A percentile compares a stretch with the other conserved stretches of the same genome.
phyloP scores from a whole-genome alignment of 2,888 invertebrate species.

The Autographa pulchrina region DNA sequence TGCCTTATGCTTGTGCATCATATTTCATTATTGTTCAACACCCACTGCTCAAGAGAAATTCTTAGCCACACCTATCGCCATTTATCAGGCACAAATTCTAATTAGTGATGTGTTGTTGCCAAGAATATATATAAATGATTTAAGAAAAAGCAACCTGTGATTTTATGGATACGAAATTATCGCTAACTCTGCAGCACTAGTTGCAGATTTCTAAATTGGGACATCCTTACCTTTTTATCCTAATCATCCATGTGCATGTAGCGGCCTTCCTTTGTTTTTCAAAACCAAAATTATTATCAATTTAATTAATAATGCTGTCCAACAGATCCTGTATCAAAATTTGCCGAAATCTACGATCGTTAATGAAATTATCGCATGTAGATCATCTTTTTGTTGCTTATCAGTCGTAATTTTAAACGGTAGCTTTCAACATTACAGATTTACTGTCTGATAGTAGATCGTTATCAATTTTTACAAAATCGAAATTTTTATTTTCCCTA shows the following conservation, averaged over 20 bases:
- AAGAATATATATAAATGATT: neutral
- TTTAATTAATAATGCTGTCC: slow-evolving; percentile 60
- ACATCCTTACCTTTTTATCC: slow-evolving; percentile 39
- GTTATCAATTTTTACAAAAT: slow-evolving; percentile 48
- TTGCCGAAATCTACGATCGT: slow-evolving; percentile 47
- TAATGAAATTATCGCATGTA: slow-evolving; percentile 47
- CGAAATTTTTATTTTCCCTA: slow-evolving; percentile 29
- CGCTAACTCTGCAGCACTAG: neutral
- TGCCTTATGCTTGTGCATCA: neutral
- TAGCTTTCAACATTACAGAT: slow-evolving; percentile 48
- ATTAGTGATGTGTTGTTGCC: neutral
- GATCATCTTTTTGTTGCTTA: slow-evolving; percentile 41
- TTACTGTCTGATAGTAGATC: slow-evolving; percentile 49
- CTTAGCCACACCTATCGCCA: neutral
- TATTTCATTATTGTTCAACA: neutral
- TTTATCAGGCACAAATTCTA: neutral
- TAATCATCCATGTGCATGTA: slow-evolving; percentile 26
- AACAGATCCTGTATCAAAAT: slow-evolving; percentile 53
- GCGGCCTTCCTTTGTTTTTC: slow-evolving; percentile 39
- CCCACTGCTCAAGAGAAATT: neutral
- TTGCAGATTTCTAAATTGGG: slow-evolving; percentile 11
- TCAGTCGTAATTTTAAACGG: slow-evolving; percentile 42
- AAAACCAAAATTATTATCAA: slow-evolving; percentile 39
- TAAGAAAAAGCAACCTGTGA: too few species aligned
- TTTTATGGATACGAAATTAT: too few species aligned